Base-by-base conservation (phyloP, 2,797 vertebrate species). In the Epinephelus awoara region DNA sequence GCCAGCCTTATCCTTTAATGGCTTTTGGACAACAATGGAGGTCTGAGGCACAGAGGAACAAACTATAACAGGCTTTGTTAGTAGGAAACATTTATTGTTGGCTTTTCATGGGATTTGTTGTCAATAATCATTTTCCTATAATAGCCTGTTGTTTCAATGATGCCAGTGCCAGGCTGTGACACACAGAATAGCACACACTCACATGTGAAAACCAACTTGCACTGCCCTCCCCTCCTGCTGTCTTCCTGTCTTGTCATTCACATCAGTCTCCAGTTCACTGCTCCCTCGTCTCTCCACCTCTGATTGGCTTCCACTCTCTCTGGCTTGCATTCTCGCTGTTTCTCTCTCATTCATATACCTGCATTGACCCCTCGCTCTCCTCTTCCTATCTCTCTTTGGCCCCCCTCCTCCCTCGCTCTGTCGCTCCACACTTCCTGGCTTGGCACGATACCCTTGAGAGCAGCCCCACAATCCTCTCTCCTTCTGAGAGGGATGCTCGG, bases 391-490 rank as follows among this genome's bases (percentile, higher is more conserved):
- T 11, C 66, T 55, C 54, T 12, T 52, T 61, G 42, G 52, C 17
- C 7, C 55, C 38, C 54, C 54, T 51, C 70, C 72, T 74, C 74
- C 46, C 51, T 46, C 19, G 15, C 83, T 65, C 59, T 85, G 80
- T 86, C 80, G 51, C 89, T 83, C 81, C 69, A 88, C 86, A 91
- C 92, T 94, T 95, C 91, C 92, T 94, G 92, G 83, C 91, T 94
- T 93, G 91, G 93, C 91, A 93, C 87, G 55, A 80, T 92, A 95
- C 92, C 95, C 94, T 94, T 91, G 94, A 94, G 92, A 94, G 85
- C 92, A 90, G 92, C 83, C 86, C 88, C 84, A 86, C 87, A 91
- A 70, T 90, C 84, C 85, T 85, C 83, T 80, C 89, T 88, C 82
- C 81, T 81, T 85, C 80, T 63, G 77, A 89, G 80, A 73, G 76